Evolutionary conservation across 2,113 vertebrate species (phyloP), one percentile per base, ranked within the genome.

Genomic region (Daubentonia madagascariensis): DNA sequence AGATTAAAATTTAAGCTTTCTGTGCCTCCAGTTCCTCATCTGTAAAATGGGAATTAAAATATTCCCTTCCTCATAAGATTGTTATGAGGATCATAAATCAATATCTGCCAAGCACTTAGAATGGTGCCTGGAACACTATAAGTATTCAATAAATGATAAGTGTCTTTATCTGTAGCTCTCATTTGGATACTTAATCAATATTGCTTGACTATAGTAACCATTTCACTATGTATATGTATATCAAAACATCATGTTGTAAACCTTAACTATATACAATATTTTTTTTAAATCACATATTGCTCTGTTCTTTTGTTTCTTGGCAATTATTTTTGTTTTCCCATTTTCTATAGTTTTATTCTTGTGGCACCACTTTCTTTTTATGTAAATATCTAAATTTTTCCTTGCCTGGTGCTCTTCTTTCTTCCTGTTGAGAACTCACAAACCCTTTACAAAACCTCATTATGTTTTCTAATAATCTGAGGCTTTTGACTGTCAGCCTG

Each of bases 1-100:
- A 94, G 92, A 94, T 73, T 92, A 76, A 76, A 76, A 91, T 81
- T 90, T 65, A 91, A 95, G 68, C 16, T 87, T 90, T 87, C 28
- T 79, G 8, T 80, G 20, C 12, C 48, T 84, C 78, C 13, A 30
- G 11, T 37, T 92, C 28, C 14, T 92, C 6, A 78, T 57, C 63
- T 94, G 7, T 17, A 84, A 96, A 95, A 57, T 92, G 14, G 11
- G 6, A 48, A 76, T 80, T 22, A 90, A 92, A 80, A 50, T 84
- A 63, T 30, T 67, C 23, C 57, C 75, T 96, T 94, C 37, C 28
- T 75, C 14, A 70, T 5, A 68, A 48, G 17, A 8, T 35, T 87
- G 18, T 76, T 89, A 40, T 5, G 8, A 91, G 12, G 7, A 61
- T 85, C 32, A 6, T 63, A 80, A 81, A 25, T 75, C 68, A 86